Percentiles rank a stretch among this genome's conserved stretches.
These are phyloP conservation scores for Clistopyga incitator DNA, from an alignment of 2,888 invertebrate genomes.

Conservation along the genomic window DNA sequence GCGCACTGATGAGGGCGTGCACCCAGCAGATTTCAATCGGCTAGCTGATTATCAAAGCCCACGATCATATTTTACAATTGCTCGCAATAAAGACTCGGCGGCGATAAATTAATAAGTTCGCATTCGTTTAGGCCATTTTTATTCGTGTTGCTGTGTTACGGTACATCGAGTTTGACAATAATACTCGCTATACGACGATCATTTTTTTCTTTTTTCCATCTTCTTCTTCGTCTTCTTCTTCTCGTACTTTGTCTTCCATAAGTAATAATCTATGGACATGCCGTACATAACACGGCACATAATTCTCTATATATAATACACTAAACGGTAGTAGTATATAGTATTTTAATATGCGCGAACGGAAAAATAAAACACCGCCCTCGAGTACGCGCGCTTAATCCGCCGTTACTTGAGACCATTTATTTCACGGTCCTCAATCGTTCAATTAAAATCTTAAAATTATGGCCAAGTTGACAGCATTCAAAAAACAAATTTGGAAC, in stretches of 20 bases:
- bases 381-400: neutral
- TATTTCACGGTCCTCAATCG: neutral
- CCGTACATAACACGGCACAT: conserved; percentile 48
- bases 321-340: conserved; percentile 38
- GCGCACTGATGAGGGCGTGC: conserved; percentile 4
- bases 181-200: conserved; percentile 71
- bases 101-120: conserved; percentile 50
- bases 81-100: neutral
- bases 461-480: neutral
- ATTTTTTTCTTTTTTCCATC: conserved; percentile 48
- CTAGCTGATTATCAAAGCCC: conserved; percentile 19
- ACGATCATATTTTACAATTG: conserved; percentile 53
- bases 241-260: neutral
- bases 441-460: neutral
- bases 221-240: conserved; percentile 10
- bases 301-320: conserved; percentile 21
- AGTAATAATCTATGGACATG: conserved; percentile 54
- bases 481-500: neutral
- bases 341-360: conserved; percentile 9
- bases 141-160: conserved; percentile 77
- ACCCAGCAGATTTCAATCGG: conserved; percentile 7
- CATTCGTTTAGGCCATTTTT: conserved; percentile 78
- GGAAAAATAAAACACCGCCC: neutral
- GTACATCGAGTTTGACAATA: conserved; percentile 77
- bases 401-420: conserved; percentile 4